Evolutionary conservation across 2,888 invertebrate genomes (phyloP).

Genomic region (Aleiodes leptofemur): DNA sequence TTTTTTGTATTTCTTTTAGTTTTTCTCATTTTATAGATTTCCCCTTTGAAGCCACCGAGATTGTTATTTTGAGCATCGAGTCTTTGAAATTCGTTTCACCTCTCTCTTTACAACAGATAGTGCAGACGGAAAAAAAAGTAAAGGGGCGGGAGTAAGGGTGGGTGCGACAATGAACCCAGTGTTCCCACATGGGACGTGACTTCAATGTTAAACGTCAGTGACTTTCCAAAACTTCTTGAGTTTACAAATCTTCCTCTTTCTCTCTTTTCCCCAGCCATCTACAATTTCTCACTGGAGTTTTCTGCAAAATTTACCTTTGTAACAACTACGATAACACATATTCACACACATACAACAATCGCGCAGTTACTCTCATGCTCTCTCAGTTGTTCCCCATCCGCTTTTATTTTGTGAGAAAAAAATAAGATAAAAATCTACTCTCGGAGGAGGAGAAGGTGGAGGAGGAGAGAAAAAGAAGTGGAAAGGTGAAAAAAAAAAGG

Average conservation of each 20-base stretch:
- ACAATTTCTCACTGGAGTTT: constrained; percentile 23
- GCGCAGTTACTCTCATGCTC: no score
- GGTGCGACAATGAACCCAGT: constrained; percentile 56
- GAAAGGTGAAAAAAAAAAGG: neutral
- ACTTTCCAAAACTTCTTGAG: constrained; percentile 38
- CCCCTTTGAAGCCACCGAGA: neutral
- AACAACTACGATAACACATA: constrained; percentile 17
- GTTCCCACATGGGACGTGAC: constrained; percentile 58
- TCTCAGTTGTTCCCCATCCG: no score
- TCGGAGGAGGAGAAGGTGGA: neutral
- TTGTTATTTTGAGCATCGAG: constrained; percentile 1
- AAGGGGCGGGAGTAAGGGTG: neutral
- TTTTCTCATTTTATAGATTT: neutral
- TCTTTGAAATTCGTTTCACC: constrained; percentile 3
- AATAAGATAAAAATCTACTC: constrained; percentile 12
- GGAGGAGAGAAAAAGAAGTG: neutral
- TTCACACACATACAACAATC: neutral
- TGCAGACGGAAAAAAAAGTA: neutral
- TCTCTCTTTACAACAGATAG: neutral
- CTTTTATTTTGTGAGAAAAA: neutral
- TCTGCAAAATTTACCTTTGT: constrained; percentile 25
- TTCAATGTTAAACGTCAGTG: constrained; percentile 55
- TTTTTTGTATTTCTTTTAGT: no score
- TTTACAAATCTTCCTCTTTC: constrained; percentile 21
- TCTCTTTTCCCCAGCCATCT: neutral